A percentile compares a stretch with the other conserved stretches of the same genome.
phyloP scores from a whole-genome alignment of 2,113 vertebrate genomes.

The Scolopax mira region DNA sequence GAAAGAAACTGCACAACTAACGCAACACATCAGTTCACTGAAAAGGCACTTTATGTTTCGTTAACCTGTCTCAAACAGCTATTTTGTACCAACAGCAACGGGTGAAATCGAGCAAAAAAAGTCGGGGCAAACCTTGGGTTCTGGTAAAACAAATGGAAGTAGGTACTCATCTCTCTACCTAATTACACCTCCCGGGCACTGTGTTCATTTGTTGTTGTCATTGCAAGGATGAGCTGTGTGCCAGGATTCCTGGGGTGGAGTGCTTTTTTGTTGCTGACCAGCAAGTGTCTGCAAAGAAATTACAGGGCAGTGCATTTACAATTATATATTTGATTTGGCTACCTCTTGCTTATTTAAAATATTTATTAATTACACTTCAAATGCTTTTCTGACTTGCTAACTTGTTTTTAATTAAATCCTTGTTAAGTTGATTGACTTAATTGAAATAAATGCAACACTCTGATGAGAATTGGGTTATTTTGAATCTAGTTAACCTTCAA shows the following conservation, averaged over 20 bases:
- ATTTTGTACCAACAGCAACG: neutral
- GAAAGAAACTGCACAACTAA: neutral
- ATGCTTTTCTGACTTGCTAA: constrained; percentile 32
- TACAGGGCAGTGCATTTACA: neutral
- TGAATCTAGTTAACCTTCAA: constrained; percentile 57
- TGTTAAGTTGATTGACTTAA: constrained; percentile 50
- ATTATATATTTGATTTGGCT: neutral
- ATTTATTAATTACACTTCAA: constrained; percentile 49
- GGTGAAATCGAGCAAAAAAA: neutral
- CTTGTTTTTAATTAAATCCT: constrained; percentile 62
- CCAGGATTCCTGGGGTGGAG: neutral
- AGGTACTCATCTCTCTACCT: neutral
- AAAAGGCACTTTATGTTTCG: neutral
- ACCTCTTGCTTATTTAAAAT: neutral
- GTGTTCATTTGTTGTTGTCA: neutral
- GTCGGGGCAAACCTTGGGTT: neutral
- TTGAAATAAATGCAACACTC: constrained; percentile 46
- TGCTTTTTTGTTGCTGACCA: neutral
- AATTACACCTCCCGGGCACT: neutral
- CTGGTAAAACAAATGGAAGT: neutral
- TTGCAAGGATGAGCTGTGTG: neutral
- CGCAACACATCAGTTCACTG: neutral
- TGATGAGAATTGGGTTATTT: constrained; percentile 52
- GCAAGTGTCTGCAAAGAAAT: neutral
- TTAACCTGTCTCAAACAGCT: neutral